phyloP scores from a whole-genome alignment of 2,797 vertebrate genomes.

The Sorex maritimensis region DNA sequence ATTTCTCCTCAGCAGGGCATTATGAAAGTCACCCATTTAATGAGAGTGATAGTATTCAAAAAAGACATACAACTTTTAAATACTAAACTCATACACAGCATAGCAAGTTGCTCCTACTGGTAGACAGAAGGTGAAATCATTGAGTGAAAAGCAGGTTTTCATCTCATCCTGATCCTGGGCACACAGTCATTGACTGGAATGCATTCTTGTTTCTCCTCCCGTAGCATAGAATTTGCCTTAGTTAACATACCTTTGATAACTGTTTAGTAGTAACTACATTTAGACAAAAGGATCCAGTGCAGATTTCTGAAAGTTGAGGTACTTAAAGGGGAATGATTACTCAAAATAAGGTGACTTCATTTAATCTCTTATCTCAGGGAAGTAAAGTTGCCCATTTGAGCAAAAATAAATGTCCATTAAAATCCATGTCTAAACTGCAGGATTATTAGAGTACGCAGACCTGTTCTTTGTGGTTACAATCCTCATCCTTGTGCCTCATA shows the following conservation, averaged over 20 bases:
- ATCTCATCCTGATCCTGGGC: neutral
- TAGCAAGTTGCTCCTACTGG: neutral
- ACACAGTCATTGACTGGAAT: neutral
- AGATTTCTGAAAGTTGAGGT: constrained; percentile 42
- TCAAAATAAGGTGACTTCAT: neutral
- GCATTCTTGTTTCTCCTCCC: neutral
- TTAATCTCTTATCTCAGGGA: neutral
- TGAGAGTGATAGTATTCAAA: constrained; percentile 3
- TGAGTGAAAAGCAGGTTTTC: neutral
- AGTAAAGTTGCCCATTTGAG: constrained; percentile 13
- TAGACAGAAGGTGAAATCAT: neutral
- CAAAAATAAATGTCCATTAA: neutral
- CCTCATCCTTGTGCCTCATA: neutral
- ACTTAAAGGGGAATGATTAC: neutral
- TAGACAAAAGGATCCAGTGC: neutral
- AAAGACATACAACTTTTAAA: neutral
- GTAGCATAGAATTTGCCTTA: neutral
- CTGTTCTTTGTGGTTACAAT: constrained; percentile 2
- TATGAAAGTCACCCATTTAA: neutral
- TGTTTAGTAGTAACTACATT: neutral
- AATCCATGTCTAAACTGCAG: neutral
- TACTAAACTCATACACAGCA: neutral
- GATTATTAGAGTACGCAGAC: neutral
- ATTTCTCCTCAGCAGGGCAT: neutral
- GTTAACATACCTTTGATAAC: neutral